Evolutionary conservation across 2,797 vertebrate genomes (phyloP).

Genomic region (Coilia nasus): DNA sequence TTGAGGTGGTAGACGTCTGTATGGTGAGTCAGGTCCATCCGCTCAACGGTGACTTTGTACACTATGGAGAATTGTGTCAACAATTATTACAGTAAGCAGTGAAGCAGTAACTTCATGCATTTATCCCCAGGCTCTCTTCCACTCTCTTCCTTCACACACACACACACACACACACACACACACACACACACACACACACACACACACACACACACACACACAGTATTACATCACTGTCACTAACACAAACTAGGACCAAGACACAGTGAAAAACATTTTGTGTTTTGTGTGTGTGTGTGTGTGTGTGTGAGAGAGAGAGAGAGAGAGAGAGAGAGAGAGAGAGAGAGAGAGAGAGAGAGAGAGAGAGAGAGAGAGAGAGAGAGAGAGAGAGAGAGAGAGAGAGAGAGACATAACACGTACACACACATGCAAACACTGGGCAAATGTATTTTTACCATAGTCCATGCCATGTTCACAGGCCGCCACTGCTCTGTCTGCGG

Average conservation of each 20-base stretch:
- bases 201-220: not conserved
- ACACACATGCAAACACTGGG: not conserved
- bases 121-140: not conserved
- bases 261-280: too few species aligned
- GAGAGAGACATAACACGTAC: not conserved
- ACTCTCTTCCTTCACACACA: too few species aligned
- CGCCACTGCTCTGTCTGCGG: conserved; percentile 47
- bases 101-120: not conserved
- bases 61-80: conserved; percentile 52
- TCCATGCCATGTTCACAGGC: conserved; percentile 66
- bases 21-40: not conserved
- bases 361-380: not conserved
- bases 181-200: conserved; percentile 5
- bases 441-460: conserved; percentile 59
- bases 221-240: too few species aligned
- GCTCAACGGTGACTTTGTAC: conserved; percentile 61
- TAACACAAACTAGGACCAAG: too few species aligned
- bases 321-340: not conserved
- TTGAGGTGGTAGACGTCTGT: conserved; percentile 61
- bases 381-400: not conserved
- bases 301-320: not conserved
- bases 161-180: not conserved
- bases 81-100: not conserved
- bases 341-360: not conserved
- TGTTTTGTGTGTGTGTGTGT: not conserved